Evolutionary conservation across 2,113 vertebrate genomes (phyloP).

Genomic region (Aix galericulata): DNA sequence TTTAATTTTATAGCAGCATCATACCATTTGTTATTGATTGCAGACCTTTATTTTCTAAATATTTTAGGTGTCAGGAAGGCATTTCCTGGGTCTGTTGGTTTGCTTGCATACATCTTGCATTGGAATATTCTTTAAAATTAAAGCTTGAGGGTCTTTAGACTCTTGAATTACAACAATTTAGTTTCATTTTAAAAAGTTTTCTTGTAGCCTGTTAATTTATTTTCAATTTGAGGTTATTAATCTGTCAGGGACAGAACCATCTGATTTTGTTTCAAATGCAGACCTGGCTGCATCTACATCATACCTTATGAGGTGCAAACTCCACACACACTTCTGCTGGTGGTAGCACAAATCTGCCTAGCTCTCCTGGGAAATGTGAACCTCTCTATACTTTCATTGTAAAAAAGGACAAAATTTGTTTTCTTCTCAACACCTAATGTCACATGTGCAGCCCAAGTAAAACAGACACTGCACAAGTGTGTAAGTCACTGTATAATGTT

Average conservation of each 20-base stretch:
- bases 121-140: not conserved
- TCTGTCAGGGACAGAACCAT: not conserved
- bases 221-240: not conserved
- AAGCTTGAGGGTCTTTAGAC: not conserved
- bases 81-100: not conserved
- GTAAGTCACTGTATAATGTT: not conserved
- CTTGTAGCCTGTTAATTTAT: not conserved
- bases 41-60: not conserved
- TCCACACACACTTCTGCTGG: not conserved
- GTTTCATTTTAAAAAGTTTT: not conserved
- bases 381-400: not conserved
- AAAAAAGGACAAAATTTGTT: not conserved
- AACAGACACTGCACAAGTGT: not conserved
- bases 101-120: not conserved
- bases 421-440: not conserved
- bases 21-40: not conserved
- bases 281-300: not conserved
- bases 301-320: fast-evolving
- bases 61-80: not conserved
- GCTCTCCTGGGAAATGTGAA: not conserved
- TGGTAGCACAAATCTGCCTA: not conserved
- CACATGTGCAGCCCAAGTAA: not conserved
- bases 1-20: not conserved
- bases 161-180: not conserved
- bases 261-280: not conserved